Conservation (phyloP, 2,888 invertebrate genomes). For the Drosophila picticornis region DNA sequence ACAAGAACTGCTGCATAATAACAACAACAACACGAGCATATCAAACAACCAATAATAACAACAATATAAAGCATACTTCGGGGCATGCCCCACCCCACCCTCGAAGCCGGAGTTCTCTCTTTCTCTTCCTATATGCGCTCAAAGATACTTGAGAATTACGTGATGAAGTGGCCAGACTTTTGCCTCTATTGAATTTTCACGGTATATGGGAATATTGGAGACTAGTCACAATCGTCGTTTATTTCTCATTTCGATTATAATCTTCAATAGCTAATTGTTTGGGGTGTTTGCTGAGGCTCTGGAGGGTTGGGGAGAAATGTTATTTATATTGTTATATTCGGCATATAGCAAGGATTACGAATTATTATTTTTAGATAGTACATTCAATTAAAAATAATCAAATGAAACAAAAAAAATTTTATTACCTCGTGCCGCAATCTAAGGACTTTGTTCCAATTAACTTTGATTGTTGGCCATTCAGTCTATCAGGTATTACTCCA, state of each 20-base stretch:
- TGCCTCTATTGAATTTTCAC: slow-evolving; percentile 15
- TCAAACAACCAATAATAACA: slow-evolving; percentile 62
- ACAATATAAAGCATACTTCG: slow-evolving; percentile 58
- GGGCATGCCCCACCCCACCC: slow-evolving; percentile 29
- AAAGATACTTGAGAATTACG: slow-evolving; percentile 72
- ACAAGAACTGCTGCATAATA: slow-evolving; percentile 77
- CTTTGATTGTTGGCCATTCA: slow-evolving; percentile 50
- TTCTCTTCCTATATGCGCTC: slow-evolving; percentile 7
- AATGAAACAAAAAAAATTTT: slow-evolving; percentile 1
- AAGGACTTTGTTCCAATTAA: slow-evolving; percentile 55
- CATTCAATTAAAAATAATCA: slow-evolving; percentile 14
- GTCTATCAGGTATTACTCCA: slow-evolving; percentile 31
- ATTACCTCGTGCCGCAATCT: slow-evolving; percentile 11
- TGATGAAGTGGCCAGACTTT: slow-evolving; percentile 74
- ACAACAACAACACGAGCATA: slow-evolving; percentile 55
- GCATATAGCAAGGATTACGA: slow-evolving; percentile 8
- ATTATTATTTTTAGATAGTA: slow-evolving; percentile 27
- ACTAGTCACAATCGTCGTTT: slow-evolving; percentile 10
- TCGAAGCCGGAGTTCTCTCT: slow-evolving; percentile 25
- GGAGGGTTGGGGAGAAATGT: background rate
- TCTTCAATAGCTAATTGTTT: slow-evolving; percentile 40
- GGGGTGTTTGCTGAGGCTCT: slow-evolving; percentile 20
- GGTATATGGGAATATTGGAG: slow-evolving; percentile 20
- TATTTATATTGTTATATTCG: background rate
- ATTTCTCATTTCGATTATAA: slow-evolving; percentile 43